Evolutionary conservation across 2,888 invertebrate species (phyloP).

Genomic region (Dasypogon diadema): DNA sequence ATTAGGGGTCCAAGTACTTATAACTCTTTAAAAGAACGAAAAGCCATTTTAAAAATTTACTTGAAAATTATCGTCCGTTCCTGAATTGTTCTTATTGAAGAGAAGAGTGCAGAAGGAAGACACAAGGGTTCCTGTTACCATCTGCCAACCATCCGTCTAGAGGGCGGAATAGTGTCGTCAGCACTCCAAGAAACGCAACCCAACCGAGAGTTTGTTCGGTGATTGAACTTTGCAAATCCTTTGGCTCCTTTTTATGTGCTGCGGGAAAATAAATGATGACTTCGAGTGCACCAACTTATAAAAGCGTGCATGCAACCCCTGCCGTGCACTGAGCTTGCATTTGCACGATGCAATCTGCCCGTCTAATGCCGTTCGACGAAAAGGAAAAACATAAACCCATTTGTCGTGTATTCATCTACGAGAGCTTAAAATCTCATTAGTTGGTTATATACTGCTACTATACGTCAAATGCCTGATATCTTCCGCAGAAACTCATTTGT

Average conservation of each 20-base stretch:
- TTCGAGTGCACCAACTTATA: background rate
- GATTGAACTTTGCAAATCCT: constrained; percentile 3
- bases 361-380: constrained; percentile 2
- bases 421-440: constrained; percentile 16
- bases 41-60: background rate
- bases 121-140: background rate
- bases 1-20: background rate
- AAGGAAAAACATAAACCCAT: background rate
- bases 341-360: background rate
- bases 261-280: background rate
- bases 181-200: too few species aligned
- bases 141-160: too few species aligned
- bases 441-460: background rate
- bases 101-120: background rate
- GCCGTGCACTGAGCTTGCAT: background rate
- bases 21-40: background rate
- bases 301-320: background rate
- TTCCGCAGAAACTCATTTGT: constrained; percentile 13
- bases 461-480: constrained; percentile 1
- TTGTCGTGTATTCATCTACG: background rate
- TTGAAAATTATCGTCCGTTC: background rate
- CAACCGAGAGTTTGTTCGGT: background rate
- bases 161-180: too few species aligned
- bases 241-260: background rate
- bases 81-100: background rate